A percentile compares a stretch with the other conserved stretches of the same genome.
Evolutionary conservation across 2,797 vertebrate genomes (phyloP).

Genomic region (Labeo calbasu): DNA sequence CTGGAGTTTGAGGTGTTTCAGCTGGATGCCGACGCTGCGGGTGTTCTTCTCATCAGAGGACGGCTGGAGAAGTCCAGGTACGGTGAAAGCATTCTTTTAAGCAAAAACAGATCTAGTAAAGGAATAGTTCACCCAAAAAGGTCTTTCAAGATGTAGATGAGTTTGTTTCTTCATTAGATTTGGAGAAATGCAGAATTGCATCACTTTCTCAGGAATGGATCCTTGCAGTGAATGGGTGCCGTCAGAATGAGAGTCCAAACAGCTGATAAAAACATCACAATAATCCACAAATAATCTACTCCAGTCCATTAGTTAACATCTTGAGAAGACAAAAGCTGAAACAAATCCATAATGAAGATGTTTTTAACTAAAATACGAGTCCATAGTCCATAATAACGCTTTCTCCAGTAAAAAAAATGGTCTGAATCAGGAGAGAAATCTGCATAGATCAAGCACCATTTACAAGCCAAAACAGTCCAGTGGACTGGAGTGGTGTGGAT

Average conservation of each 20-base stretch:
- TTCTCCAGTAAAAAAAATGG: background rate
- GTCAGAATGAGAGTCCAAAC: background rate
- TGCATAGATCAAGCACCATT: no score
- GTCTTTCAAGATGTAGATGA: background rate
- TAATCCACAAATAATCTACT: background rate
- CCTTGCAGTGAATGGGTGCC: background rate
- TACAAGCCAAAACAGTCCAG: no score
- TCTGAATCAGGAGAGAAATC: no score
- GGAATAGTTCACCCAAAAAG: background rate
- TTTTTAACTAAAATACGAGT: background rate
- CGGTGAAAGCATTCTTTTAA: background rate
- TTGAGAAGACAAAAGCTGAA: background rate
- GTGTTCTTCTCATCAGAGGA: constrained; percentile 92
- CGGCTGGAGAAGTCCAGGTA: constrained; percentile 81
- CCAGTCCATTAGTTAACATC: background rate
- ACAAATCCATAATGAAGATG: background rate
- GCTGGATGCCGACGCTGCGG: constrained; percentile 88
- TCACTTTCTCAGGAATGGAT: rapidly evolving
- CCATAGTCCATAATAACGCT: background rate
- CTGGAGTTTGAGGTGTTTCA: constrained; percentile 88
- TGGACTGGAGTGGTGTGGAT: background rate
- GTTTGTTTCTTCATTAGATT: background rate
- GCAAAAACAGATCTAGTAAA: background rate
- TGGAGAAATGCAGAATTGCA: background rate
- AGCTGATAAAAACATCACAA: background rate